These are phyloP conservation scores for Octonoba sinensis DNA, from an alignment of 2,888 invertebrate genomes.

Conservation along the genomic window DNA sequence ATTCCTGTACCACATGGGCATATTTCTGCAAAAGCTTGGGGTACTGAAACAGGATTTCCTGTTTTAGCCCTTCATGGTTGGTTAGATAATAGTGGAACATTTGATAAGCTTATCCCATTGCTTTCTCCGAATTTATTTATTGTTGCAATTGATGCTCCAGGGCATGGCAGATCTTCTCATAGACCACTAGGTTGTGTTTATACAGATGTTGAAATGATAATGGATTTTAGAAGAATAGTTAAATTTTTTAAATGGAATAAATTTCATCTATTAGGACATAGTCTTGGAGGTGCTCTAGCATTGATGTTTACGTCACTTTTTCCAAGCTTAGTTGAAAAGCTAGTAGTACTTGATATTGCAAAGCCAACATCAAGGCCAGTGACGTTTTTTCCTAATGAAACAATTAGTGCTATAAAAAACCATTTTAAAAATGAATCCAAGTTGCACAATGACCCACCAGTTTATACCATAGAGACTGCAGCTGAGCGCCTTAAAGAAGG, in stretches of 20 bases:
- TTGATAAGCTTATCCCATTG: slow-evolving; percentile 74
- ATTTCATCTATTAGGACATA: slow-evolving; percentile 67
- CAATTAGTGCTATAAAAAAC: slow-evolving; percentile 20
- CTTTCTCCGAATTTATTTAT: slow-evolving; percentile 53
- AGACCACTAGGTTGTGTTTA: slow-evolving; percentile 62
- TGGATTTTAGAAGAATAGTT: slow-evolving; percentile 54
- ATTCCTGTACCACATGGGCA: slow-evolving; percentile 62
- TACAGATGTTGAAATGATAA: slow-evolving; percentile 48
- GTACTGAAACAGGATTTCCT: slow-evolving; percentile 78
- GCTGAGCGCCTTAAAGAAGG: slow-evolving; percentile 50
- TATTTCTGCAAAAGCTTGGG: slow-evolving; percentile 77
- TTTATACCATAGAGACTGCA: slow-evolving; percentile 60
- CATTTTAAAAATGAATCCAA: slow-evolving; percentile 52
- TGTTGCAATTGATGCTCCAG: slow-evolving; percentile 64
- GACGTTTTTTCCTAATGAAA: slow-evolving; percentile 23
- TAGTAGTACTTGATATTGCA: slow-evolving; percentile 67
- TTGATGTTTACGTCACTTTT: slow-evolving; percentile 70
- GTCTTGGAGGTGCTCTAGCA: slow-evolving; percentile 73
- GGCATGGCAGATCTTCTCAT: slow-evolving; percentile 65
- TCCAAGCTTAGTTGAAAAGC: slow-evolving; percentile 69
- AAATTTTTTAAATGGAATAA: slow-evolving; percentile 63
- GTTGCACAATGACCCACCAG: slow-evolving; percentile 20
- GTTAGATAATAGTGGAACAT: slow-evolving; percentile 66
- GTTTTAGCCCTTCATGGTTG: slow-evolving; percentile 71
- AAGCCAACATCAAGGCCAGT: slow-evolving; percentile 62